Base-by-base conservation (phyloP, 2,797 vertebrate species). In the Mastacembelus armatus region DNA sequence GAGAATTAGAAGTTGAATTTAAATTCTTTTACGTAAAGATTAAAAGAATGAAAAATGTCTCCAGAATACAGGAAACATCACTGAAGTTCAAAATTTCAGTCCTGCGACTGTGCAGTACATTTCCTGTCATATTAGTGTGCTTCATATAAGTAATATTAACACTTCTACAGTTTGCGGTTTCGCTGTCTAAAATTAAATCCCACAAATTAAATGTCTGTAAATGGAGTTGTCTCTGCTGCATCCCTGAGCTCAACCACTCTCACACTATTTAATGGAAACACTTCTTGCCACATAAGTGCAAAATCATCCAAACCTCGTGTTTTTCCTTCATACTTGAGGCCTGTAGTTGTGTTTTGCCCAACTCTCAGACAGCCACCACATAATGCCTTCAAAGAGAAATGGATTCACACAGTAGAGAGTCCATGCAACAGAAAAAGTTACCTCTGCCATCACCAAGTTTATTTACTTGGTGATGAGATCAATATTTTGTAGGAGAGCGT, bases 401-500 rank as follows among this genome's bases (percentile, higher is more conserved):
- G 69, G 67, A 81, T 81, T 82, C 54, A 12, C 65, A 57, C 59
- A 75, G 55, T 21, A 32, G 47, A 66, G 67, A 43, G 27, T 71
- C 57, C 47, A 38, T 47, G 66, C 50, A 30, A 12, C 69, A 58
- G 47, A 58, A 67, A 59, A 74, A 78, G 68, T 35, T 0, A 78
- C 73, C 60, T 70, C 63, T 2, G 9, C 54, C 77, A 80, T 83
- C 76, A 81, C 38, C 18, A 1, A n/a, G 29, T 71, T 59, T 69
- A 72, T 85, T 78, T 73, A 77, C 76, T 52, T 55, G 47, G 77
- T 71, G 66, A 62, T 84, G 78, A 81, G 69, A 79, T 87, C 67
- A 83, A 77, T 85, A 67, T 74, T 76, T 76, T 58, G 68, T 42
- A 59, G 50, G 19, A 27, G 45, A 45, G 67, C 29, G 38, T 19